These are phyloP conservation scores for Stegastes partitus DNA, from an alignment of 2,113 vertebrate genomes.

Conservation along the genomic window DNA sequence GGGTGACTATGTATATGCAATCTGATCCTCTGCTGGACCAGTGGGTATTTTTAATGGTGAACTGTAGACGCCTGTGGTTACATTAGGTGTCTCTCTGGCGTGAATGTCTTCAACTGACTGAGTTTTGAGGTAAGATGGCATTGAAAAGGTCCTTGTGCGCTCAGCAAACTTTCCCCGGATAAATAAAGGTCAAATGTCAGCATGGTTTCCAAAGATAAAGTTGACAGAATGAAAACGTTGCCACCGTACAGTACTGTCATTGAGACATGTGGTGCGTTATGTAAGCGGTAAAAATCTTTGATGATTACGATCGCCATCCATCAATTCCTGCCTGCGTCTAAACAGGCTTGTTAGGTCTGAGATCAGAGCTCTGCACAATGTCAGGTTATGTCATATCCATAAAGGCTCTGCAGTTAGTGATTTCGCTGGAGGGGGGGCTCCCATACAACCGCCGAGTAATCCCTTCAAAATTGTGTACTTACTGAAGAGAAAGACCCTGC, in stretches of 20 bases:
- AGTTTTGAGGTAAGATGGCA: slow-evolving; percentile 12
- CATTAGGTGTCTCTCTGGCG: slow-evolving; percentile 23
- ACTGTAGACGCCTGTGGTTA: slow-evolving; percentile 14
- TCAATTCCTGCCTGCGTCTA: slow-evolving; percentile 10
- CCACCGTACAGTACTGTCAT: slow-evolving; percentile 26
- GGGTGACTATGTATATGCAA: not conserved
- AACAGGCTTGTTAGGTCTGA: slow-evolving; percentile 31
- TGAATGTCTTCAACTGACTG: slow-evolving; percentile 38
- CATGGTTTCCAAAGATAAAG: slow-evolving; percentile 43
- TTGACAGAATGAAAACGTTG: slow-evolving; percentile 27
- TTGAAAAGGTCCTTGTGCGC: slow-evolving; percentile 21
- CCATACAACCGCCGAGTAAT: slow-evolving; percentile 18
- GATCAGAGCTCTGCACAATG: slow-evolving; percentile 12
- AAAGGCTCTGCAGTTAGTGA: slow-evolving; percentile 4
- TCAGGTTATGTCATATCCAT: slow-evolving; percentile 33
- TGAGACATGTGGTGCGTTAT: slow-evolving; percentile 30
- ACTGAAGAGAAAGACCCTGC: slow-evolving; percentile 13
- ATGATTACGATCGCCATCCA: slow-evolving; percentile 22
- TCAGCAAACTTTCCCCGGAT: slow-evolving; percentile 23
- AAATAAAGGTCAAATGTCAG: slow-evolving; percentile 45
- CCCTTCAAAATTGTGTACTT: slow-evolving; percentile 47
- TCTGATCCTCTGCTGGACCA: not conserved
- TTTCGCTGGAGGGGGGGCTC: slow-evolving; percentile 33
- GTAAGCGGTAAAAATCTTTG: slow-evolving; percentile 9
- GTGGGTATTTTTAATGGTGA: not conserved